Base-by-base conservation (phyloP, 2,113 vertebrate species). In the Mustela nigripes region DNA sequence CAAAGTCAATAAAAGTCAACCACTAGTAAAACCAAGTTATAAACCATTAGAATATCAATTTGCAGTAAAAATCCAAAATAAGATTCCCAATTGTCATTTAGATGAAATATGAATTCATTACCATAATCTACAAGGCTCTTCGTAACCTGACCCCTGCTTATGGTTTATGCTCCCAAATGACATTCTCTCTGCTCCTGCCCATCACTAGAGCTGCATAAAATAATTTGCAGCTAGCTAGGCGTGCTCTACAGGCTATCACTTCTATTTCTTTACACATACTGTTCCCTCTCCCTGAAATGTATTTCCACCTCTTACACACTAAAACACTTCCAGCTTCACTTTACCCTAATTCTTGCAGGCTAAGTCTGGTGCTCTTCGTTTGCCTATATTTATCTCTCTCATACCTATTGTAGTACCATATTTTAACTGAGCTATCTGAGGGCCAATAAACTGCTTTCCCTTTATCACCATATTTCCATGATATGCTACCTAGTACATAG, bases 41-140 rank as follows among this genome's bases (percentile, higher is more conserved):
- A 76, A 92, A 62, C 18, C 15, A 88, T 76, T 22, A 81, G 24
- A 62, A 18, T 67, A 84, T 42, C 84, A 62, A 95, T 60, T 62
- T 93, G 14, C 28, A 92, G 65, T 94, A 97, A 80, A 16, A 93
- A 79, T 36, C 65, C 62, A 79, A 74, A 14, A 94, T 53, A 91
- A 92, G 33, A 93, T 79, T 83, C 10, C n/a, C 45, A 96, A n/a
- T 26, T 93, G 53, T 12, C 28, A 91, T 91, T 95, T 73, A 76
- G 24, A 93, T 86, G 50, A 89, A 88, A 92, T 6, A 60, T 19
- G 83, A 48, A 94, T 7, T 74, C 19, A 81, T 96, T 81, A 76
- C 21, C 33, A 36, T 65, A 92, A 91, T 71, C 65, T 48, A 82
- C 14, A 79, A 95, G 15, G 16, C 16, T 36, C 48, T 67, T 97